phyloP scores from a whole-genome alignment of 2,797 vertebrate species.

The Gymnopithys bicolor region DNA sequence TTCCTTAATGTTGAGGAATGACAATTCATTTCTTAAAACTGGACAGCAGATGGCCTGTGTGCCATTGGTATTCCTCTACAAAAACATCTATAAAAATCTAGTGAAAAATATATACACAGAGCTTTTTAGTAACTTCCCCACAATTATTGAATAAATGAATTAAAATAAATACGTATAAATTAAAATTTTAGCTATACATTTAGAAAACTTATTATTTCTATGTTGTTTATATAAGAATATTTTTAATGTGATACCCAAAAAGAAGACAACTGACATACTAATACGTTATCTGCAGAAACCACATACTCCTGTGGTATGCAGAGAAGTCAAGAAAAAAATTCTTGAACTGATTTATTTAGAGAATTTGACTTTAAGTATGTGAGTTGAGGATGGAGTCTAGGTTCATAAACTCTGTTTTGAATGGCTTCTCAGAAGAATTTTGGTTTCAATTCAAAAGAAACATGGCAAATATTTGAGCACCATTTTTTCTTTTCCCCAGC shows the following conservation, averaged over 20 bases:
- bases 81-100: not conserved
- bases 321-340: not conserved
- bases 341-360: not conserved
- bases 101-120: not conserved
- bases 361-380: not conserved
- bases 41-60: not conserved
- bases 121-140: not conserved
- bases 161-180: not conserved
- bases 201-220: not conserved
- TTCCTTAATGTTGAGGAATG: not conserved
- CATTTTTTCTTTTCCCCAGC: accelerated
- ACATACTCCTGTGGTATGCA: not conserved
- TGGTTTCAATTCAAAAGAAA: slow-evolving; percentile 1
- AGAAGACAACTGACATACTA: not conserved
- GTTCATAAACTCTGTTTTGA: not conserved
- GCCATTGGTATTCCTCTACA: not conserved
- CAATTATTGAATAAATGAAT: not conserved
- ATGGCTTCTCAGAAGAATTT: not conserved
- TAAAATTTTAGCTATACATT: not conserved
- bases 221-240: not conserved
- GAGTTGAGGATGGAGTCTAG: not conserved
- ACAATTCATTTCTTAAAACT: not conserved
- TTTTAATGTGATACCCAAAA: not conserved
- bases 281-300: not conserved
- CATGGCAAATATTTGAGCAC: not conserved